phyloP scores from a whole-genome alignment of 2,888 invertebrate species.

The Dermolepida albohirtum region DNA sequence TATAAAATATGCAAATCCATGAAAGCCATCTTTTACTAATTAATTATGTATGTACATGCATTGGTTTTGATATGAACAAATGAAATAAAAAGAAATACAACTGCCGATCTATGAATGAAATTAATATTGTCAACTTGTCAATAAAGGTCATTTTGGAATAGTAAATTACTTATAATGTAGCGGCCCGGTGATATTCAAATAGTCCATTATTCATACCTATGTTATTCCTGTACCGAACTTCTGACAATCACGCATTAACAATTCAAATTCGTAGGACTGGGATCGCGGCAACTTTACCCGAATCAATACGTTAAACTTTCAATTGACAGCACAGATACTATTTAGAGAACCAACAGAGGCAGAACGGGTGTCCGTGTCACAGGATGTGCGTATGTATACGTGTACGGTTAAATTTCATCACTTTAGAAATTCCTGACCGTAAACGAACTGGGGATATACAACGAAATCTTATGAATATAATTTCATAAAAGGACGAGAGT shows the following conservation, averaged over 20 bases:
- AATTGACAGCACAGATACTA: slow-evolving; percentile 17
- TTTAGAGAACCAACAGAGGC: slow-evolving; percentile 6
- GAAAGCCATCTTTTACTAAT: too few relatives aligned
- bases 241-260: slow-evolving; percentile 37
- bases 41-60: too few relatives aligned
- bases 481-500: slow-evolving; percentile 18
- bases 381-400: neutral
- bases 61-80: too few relatives aligned
- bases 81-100: too few relatives aligned
- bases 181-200: slow-evolving; percentile 4
- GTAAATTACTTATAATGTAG: slow-evolving; percentile 28
- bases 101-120: neutral
- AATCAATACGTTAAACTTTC: slow-evolving; percentile 31
- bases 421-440: slow-evolving; percentile 5
- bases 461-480: slow-evolving; percentile 34
- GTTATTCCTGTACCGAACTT: slow-evolving; percentile 34
- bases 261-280: slow-evolving; percentile 28
- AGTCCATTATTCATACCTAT: slow-evolving; percentile 29
- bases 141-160: neutral
- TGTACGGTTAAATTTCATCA: slow-evolving; percentile 19
- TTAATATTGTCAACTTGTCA: neutral
- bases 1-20: too few relatives aligned
- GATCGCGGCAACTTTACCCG: slow-evolving; percentile 24
- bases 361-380: neutral
- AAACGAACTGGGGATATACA: slow-evolving; percentile 3